These are phyloP conservation scores for Echinometra lucunter DNA, from an alignment of 53 echinoderm and acorn worm genomes.

Conservation along the genomic window DNA sequence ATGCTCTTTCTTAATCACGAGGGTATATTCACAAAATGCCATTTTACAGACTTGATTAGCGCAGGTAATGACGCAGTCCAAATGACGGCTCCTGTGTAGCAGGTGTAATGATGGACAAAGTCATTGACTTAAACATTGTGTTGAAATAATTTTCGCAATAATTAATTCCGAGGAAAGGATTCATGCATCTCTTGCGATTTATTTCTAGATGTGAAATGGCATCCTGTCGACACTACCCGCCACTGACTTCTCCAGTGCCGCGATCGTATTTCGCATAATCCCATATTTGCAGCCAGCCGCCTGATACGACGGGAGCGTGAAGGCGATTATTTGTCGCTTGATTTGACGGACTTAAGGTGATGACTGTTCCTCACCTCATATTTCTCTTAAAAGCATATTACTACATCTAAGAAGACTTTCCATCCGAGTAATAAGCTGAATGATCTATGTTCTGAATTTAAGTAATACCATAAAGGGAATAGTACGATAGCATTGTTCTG, in stretches of 20 bases:
- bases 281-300: constrained; percentile 29
- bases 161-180: not conserved
- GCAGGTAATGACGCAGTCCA: not conserved
- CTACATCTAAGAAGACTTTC: not conserved
- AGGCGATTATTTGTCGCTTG: constrained; percentile 35
- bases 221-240: not conserved
- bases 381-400: not conserved
- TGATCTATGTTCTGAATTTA: too few relatives aligned
- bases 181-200: not conserved
- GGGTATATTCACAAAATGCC: too few relatives aligned
- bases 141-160: not conserved
- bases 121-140: not conserved
- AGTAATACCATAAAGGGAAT: too few relatives aligned
- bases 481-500: too few relatives aligned
- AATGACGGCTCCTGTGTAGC: not conserved
- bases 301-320: constrained; percentile 19
- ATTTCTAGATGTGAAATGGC: not conserved
- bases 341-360: constrained; percentile 2
- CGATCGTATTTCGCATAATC: not conserved
- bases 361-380: not conserved
- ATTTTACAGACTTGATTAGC: not conserved
- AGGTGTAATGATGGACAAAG: not conserved
- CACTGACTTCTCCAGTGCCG: not conserved
- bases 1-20: too few relatives aligned
- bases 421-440: not conserved